Base-by-base conservation (phyloP, 2,797 vertebrate species). In the Anguilla pacifica region DNA sequence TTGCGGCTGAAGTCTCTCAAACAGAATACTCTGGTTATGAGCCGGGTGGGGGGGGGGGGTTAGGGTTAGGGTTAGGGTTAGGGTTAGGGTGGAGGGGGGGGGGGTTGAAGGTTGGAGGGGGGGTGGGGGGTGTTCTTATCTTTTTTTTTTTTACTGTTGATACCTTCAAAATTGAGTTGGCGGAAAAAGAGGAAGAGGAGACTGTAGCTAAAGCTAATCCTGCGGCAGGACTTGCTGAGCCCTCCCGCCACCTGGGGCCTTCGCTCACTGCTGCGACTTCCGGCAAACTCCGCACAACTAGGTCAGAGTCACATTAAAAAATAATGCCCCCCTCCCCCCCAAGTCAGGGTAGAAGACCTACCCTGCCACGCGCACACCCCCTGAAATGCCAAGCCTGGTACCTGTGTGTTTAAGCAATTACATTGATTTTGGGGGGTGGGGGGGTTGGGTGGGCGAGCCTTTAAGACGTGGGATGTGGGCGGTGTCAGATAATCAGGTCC, bases 301-400 rank as follows among this genome's bases (percentile, higher is more conserved):
- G 95, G 95, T 96, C 94, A 95, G 92, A 89, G 92, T 86, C 93
- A 93, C 93, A 93, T 95, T 90, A 94, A 95, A 94, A 94, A 95
- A 91, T 93, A 92, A 94, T 93, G 90, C 61, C n/a, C 9, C 67
- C 55, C 57, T 86, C 88, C 53, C 15, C 19, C 49, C 87, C 89
- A 82, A 85, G 89, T 90, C 91, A 87, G 57, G 83, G 85, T 89
- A 88, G 89, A 6, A 15, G 19, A 87, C 46, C 35, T 25, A 74
- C n/a, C 1, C 10, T 35, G 35, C 59, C 83, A 89, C 43, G 86
- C 67, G 53, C 61, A 43, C 84, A 15, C 57, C 22, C 57, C 3
- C 43, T 55, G 72, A 31, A 19, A 49, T 86, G 59, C 49, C 39
- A 10, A 51, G 15, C 61, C 35, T 9, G 85, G 89, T 84, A 81